Evolutionary conservation across 2,888 invertebrate genomes (phyloP).

Genomic region (Leptinotarsa haldemani): DNA sequence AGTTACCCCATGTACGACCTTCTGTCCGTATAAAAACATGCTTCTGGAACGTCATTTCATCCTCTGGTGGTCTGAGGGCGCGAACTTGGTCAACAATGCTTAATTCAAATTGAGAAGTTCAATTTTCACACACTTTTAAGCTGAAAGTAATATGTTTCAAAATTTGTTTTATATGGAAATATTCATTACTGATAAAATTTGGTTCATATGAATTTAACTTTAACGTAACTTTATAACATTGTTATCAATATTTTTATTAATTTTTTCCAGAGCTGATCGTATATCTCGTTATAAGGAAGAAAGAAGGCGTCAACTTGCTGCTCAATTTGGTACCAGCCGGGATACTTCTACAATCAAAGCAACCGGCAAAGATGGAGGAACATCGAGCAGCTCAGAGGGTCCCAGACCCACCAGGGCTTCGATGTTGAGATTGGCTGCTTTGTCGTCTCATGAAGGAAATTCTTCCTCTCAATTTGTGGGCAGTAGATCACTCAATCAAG

Average conservation of each 20-base stretch:
- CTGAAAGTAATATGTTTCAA: no score
- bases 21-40: no score
- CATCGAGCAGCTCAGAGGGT: conserved; percentile 58
- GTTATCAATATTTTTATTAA: background rate
- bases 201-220: no score
- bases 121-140: no score
- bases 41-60: no score
- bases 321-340: conserved; percentile 62
- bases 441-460: conserved; percentile 52
- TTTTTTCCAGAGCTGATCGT: conserved; percentile 68
- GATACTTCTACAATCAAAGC: conserved; percentile 29
- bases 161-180: no score
- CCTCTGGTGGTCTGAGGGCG: no score
- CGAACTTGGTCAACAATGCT: no score
- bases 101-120: no score
- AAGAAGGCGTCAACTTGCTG: conserved; percentile 75
- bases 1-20: no score
- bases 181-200: no score
- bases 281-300: conserved; percentile 81
- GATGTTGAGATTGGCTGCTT: conserved; percentile 76
- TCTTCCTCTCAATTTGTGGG: conserved; percentile 43
- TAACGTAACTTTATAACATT: no score
- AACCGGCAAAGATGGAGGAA: conserved; percentile 58
- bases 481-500: conserved; percentile 24
- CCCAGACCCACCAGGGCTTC: conserved; percentile 80